Conservation (phyloP, 2,888 invertebrate genomes). For the Epinotia ramella region DNA sequence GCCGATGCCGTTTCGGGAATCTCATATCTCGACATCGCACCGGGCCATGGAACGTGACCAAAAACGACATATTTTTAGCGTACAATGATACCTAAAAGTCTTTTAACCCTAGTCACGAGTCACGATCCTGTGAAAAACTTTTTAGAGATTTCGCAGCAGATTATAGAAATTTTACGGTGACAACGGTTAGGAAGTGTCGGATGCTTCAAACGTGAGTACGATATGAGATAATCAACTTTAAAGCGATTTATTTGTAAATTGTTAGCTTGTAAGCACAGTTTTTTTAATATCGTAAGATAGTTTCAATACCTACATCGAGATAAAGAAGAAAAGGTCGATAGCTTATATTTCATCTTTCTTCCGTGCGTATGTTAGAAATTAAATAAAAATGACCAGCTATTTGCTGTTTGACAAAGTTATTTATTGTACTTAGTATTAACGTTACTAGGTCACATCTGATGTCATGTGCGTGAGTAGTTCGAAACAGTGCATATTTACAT, state of each 20-base stretch:
- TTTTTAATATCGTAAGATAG: background rate
- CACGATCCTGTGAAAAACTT: conserved; percentile 62
- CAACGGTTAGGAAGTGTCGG: conserved; percentile 51
- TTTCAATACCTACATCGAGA: no score
- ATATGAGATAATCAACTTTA: conserved; percentile 26
- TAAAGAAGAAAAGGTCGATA: background rate
- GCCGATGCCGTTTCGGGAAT: conserved; percentile 63
- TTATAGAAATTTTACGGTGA: conserved; percentile 52
- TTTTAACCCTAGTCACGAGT: conserved; percentile 71
- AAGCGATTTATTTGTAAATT: background rate
- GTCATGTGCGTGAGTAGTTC: background rate
- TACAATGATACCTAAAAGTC: conserved; percentile 56
- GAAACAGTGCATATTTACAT: background rate
- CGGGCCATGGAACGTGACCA: conserved; percentile 59
- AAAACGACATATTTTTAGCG: conserved; percentile 64
- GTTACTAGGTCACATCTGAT: background rate
- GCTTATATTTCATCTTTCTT: background rate
- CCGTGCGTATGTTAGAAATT: no score
- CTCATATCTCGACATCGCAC: conserved; percentile 59
- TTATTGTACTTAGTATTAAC: background rate
- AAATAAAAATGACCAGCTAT: no score
- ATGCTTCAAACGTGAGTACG: conserved; percentile 45
- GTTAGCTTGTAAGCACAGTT: background rate
- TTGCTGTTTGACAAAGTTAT: background rate
- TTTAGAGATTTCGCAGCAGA: conserved; percentile 63